These are phyloP conservation scores for Gonioctena quinquepunctata DNA, from an alignment of 1,140 invertebrate species.

Conservation along the genomic window DNA sequence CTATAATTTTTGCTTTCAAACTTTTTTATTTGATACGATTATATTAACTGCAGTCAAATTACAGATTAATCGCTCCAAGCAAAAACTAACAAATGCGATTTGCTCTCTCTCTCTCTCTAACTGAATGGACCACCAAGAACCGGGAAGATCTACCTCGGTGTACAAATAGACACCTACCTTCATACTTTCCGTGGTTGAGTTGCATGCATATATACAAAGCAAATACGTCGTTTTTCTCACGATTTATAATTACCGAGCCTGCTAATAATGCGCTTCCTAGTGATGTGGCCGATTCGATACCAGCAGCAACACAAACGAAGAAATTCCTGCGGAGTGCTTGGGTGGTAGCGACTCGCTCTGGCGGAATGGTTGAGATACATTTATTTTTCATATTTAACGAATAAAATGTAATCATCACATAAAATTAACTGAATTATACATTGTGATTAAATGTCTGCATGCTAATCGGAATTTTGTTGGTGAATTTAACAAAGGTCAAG, in stretches of 20 bases:
- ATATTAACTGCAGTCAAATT: too few species aligned
- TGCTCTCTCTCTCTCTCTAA: background rate
- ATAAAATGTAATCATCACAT: too few species aligned
- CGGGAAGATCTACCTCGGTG: background rate
- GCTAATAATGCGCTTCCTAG: slow-evolving; percentile 7
- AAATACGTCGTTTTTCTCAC: slow-evolving; percentile 32
- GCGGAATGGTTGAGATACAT: too few species aligned
- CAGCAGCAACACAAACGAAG: background rate
- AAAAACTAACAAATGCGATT: too few species aligned
- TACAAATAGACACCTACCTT: background rate
- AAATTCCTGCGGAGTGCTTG: background rate
- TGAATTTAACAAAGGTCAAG: too few species aligned
- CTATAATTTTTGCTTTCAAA: too few species aligned
- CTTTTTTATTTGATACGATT: too few species aligned
- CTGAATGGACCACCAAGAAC: background rate
- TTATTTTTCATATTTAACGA: too few species aligned
- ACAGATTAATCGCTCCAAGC: too few species aligned
- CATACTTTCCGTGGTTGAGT: background rate
- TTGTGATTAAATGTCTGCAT: too few species aligned
- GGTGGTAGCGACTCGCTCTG: background rate
- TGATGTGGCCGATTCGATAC: slow-evolving; percentile 6
- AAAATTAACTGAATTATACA: too few species aligned
- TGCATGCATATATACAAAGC: slow-evolving; percentile 21
- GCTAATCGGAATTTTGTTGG: too few species aligned
- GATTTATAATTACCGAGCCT: slow-evolving; percentile 14